Conservation (phyloP, 2,113 vertebrate species). For the Chloropsis cyanopogon region DNA sequence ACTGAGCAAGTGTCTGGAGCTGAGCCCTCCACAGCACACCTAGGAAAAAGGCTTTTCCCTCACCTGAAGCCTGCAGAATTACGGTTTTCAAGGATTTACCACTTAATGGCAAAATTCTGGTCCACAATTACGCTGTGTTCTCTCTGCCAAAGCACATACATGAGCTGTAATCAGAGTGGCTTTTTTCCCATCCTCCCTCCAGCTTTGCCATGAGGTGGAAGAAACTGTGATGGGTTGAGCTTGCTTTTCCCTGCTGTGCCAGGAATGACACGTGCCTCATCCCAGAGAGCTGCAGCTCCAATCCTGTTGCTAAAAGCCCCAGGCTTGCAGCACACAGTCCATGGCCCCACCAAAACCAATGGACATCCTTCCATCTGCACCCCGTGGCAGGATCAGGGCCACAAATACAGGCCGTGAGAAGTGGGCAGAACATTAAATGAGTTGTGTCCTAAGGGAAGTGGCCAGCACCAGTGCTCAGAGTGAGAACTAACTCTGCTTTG, state of each 20-base stretch:
- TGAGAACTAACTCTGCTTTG: not conserved
- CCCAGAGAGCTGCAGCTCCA: not conserved
- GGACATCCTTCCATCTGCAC: not conserved
- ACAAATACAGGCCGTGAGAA: not conserved
- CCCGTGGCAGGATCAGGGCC: not conserved
- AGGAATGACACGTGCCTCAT: not conserved
- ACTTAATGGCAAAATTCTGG: constrained; percentile 44
- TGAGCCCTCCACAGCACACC: not conserved
- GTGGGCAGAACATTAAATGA: fast-evolving
- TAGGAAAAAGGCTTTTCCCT: not conserved
- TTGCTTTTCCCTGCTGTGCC: not conserved
- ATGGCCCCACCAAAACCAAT: not conserved
- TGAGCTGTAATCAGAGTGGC: not conserved
- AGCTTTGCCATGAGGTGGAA: constrained; percentile 22
- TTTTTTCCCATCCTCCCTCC: constrained; percentile 42
- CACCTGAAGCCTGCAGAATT: not conserved
- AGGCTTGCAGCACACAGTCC: not conserved
- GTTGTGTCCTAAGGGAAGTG: not conserved
- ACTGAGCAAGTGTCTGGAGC: not conserved
- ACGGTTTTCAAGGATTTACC: constrained; percentile 31
- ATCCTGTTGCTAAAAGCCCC: not conserved
- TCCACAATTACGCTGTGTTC: not conserved
- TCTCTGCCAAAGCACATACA: constrained; percentile 47
- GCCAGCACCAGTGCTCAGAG: not conserved
- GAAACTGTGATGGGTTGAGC: not conserved